These are phyloP conservation scores for Melanotus villosus DNA, from an alignment of 2,888 invertebrate genomes.

Conservation along the genomic window DNA sequence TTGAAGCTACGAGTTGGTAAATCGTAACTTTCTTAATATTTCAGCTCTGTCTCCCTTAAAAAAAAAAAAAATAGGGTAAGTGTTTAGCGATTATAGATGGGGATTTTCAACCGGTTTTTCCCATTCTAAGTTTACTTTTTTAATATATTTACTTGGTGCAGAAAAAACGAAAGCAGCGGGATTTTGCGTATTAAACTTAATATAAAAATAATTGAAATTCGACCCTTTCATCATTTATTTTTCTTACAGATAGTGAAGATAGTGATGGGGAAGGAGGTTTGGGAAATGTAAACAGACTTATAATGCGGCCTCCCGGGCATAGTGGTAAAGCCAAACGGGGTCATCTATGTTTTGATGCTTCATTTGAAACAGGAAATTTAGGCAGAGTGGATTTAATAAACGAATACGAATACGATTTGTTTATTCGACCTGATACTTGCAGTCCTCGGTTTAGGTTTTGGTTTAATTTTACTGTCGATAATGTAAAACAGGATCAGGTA, in stretches of 20 bases:
- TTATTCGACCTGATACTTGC: conserved; percentile 96
- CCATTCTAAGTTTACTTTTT: no score
- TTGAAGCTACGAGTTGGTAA: no score
- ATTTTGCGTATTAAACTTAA: no score
- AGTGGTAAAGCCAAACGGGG: conserved; percentile 97
- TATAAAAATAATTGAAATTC: no score
- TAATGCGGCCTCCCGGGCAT: conserved; percentile 91
- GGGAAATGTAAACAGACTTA: conserved; percentile 91
- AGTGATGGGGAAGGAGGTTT: conserved; percentile 94
- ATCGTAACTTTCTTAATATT: no score
- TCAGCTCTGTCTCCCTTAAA: no score
- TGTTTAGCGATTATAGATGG: no score
- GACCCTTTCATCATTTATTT: no score
- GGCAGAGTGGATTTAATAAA: conserved; percentile 95
- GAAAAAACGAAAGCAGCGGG: no score
- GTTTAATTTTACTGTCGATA: conserved; percentile 99
- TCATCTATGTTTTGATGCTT: conserved; percentile 96
- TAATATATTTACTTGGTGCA: no score
- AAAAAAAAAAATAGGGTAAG: no score
- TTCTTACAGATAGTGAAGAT: conserved; percentile 91
- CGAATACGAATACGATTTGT: conserved; percentile 96
- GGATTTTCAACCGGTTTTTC: no score
- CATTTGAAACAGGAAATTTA: conserved; percentile 96
- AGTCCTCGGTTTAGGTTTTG: conserved; percentile 93
- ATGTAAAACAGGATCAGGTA: conserved; percentile 93